Evolutionary conservation across 2,888 invertebrate species (phyloP).

Genomic region (Ophion costatus): DNA sequence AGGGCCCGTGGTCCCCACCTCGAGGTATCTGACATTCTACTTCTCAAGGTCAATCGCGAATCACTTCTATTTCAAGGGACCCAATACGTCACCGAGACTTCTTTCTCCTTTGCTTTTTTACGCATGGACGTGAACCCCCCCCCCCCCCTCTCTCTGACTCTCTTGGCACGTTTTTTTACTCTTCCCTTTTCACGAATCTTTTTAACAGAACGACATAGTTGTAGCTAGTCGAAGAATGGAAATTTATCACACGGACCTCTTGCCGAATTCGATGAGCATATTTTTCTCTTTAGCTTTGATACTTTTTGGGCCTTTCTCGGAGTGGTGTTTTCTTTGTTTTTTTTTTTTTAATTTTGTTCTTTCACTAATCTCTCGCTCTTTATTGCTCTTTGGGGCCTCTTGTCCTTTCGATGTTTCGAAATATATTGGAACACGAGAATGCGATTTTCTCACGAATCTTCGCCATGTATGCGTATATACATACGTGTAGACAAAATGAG

Average conservation of each 20-base stretch:
- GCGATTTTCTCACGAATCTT: conserved; percentile 20
- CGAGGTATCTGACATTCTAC: not conserved
- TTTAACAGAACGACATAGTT: conserved; percentile 7
- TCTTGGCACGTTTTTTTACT: conserved; percentile 1
- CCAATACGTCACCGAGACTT: conserved; percentile 60
- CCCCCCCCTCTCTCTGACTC: not conserved
- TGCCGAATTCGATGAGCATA: conserved; percentile 31
- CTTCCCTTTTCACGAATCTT: conserved; percentile 8
- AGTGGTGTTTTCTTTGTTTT: not conserved
- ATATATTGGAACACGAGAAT: conserved; percentile 26
- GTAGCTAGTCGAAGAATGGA: conserved; percentile 11
- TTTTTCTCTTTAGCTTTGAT: conserved; percentile 31
- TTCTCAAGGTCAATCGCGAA: conserved; percentile 28
- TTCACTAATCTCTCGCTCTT: conserved; percentile 25
- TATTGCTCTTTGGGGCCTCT: no score
- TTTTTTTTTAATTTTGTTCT: conserved; percentile 25
- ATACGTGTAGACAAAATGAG: not conserved
- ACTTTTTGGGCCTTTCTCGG: conserved; percentile 23
- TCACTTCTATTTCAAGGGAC: conserved; percentile 80
- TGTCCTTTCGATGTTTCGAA: not conserved
- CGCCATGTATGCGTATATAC: not conserved
- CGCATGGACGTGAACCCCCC: not conserved
- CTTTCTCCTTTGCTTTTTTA: conserved; percentile 62
- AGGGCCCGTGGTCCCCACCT: no score
- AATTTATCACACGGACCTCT: conserved; percentile 49